These are phyloP conservation scores for Helicoverpa zea DNA, from an alignment of 1,140 invertebrate species.

Conservation along the genomic window DNA sequence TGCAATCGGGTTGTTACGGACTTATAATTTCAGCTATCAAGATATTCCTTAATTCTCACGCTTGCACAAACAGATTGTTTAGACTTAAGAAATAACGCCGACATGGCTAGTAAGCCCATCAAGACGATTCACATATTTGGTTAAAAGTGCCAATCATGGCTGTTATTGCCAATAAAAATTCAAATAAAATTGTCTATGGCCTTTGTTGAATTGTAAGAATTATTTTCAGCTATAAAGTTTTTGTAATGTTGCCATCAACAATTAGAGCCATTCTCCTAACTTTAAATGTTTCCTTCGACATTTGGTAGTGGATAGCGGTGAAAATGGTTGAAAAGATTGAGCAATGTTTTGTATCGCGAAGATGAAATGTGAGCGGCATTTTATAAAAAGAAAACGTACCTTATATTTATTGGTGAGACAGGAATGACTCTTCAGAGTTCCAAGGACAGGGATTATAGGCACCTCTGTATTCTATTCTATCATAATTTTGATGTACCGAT, in stretches of 20 bases:
- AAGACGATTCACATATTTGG: slow-evolving; percentile 26
- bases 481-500: too few species aligned
- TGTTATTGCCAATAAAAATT: slow-evolving; percentile 25
- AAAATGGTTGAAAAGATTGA: too few species aligned
- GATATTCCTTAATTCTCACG: slow-evolving; percentile 34
- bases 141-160: slow-evolving; percentile 1
- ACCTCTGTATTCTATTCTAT: too few species aligned
- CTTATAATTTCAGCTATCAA: slow-evolving; percentile 33
- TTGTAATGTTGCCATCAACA: not conserved
- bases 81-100: slow-evolving; percentile 6
- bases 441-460: too few species aligned
- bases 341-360: too few species aligned
- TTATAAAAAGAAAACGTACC: too few species aligned
- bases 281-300: not conserved
- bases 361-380: too few species aligned
- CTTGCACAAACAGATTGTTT: slow-evolving; percentile 23
- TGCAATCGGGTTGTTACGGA: slow-evolving; percentile 27
- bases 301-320: not conserved
- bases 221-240: slow-evolving; percentile 31
- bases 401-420: too few species aligned
- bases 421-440: too few species aligned
- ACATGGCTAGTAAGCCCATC: slow-evolving; percentile 2
- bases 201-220: slow-evolving; percentile 28
- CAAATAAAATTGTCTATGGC: slow-evolving; percentile 14
- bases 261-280: not conserved